Evolutionary conservation across 2,888 invertebrate species (phyloP).

Genomic region (Lasioglossum vierecki): DNA sequence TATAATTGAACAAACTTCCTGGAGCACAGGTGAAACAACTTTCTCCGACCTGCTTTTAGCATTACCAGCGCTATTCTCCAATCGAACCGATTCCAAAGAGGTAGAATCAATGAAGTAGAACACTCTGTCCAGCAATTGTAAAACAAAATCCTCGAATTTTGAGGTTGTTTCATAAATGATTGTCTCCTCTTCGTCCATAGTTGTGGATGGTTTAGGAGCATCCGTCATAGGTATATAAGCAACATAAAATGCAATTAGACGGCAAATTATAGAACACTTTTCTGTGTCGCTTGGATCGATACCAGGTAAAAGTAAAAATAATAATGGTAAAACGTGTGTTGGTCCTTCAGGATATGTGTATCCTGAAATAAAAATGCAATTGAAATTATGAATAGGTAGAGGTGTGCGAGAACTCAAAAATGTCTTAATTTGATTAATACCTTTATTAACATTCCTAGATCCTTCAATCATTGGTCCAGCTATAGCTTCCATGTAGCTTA

Average conservation of each 20-base stretch:
- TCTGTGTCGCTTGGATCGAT: constrained; percentile 95
- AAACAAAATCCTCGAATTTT: constrained; percentile 94
- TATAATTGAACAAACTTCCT: constrained; percentile 88
- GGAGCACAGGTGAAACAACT: constrained; percentile 89
- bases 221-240: constrained; percentile 93
- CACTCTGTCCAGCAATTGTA: constrained; percentile 92
- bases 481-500: constrained; percentile 89
- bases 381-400: neutral
- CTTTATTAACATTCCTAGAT: constrained; percentile 78
- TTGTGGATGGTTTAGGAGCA: constrained; percentile 90
- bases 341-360: constrained; percentile 90
- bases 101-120: constrained; percentile 90
- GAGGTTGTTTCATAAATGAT: constrained; percentile 92
- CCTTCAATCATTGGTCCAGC: constrained; percentile 87
- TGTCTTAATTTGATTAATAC: constrained; percentile 48
- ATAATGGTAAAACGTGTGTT: constrained; percentile 91
- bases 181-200: constrained; percentile 91
- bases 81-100: constrained; percentile 88
- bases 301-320: constrained; percentile 93
- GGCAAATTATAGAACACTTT: constrained; percentile 91
- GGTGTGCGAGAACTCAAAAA: neutral
- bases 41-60: constrained; percentile 89
- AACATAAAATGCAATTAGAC: constrained; percentile 91
- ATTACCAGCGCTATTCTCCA: constrained; percentile 84
- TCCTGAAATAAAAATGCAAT: constrained; percentile 78